Evolutionary conservation across 2,888 invertebrate genomes (phyloP).

Genomic region (Eucriotettix oculatus): DNA sequence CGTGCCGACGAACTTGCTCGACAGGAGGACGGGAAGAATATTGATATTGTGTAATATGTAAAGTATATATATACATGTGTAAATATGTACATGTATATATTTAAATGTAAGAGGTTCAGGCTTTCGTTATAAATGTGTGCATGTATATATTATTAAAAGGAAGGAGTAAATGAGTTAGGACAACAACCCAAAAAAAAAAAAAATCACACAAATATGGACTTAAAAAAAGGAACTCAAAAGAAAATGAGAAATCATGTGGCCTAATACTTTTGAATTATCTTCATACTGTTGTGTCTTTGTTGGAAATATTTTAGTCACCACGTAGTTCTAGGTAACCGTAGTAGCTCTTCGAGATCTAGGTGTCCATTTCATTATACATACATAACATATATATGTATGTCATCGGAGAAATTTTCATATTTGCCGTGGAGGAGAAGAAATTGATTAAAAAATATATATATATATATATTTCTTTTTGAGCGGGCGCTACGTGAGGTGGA

Average conservation of each 20-base stretch:
- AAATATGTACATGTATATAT: too few relatives aligned
- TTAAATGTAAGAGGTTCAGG: too few relatives aligned
- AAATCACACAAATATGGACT: background rate
- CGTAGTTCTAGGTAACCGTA: constrained; percentile 3
- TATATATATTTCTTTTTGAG: too few relatives aligned
- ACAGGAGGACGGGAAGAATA: background rate
- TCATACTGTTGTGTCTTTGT: constrained; percentile 5
- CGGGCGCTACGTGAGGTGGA: too few relatives aligned
- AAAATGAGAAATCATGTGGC: constrained; percentile 10
- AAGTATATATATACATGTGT: too few relatives aligned
- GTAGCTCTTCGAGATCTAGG: constrained; percentile 7
- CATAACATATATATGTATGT: background rate
- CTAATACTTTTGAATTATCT: constrained; percentile 11
- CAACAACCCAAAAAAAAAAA: background rate
- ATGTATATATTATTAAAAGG: background rate
- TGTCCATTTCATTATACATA: constrained; percentile 3
- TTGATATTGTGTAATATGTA: background rate
- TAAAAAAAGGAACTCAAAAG: background rate
- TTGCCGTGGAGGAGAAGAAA: background rate
- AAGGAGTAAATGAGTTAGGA: background rate
- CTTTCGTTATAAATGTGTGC: background rate
- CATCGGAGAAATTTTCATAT: background rate
- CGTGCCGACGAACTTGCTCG: background rate
- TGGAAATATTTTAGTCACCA: constrained; percentile 3
- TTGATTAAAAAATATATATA: too few relatives aligned